Percentiles rank a stretch among this genome's conserved stretches.
phyloP scores from a whole-genome alignment of 2,888 invertebrate genomes.

The Lepidonotus clava region DNA sequence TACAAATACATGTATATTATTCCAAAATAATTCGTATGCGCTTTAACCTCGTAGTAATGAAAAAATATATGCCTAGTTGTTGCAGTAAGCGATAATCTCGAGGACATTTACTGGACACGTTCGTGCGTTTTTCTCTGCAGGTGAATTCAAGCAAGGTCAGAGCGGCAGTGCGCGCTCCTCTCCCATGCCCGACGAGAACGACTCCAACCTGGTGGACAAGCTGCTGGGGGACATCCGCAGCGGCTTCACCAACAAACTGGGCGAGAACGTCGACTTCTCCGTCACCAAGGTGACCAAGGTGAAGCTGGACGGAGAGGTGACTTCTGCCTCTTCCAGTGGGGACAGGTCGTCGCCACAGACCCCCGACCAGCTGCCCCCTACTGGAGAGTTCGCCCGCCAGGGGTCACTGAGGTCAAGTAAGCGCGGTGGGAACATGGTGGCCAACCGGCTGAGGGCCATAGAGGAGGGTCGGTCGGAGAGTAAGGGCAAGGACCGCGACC shows the following conservation, averaged over 20 bases:
- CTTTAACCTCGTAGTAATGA: too few species aligned
- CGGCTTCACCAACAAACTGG: slow-evolving; percentile 73
- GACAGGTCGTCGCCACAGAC: not conserved
- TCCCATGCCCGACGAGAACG: slow-evolving; percentile 58
- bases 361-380: not conserved
- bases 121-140: too few species aligned
- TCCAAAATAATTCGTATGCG: too few species aligned
- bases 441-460: slow-evolving; percentile 55
- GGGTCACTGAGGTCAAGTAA: slow-evolving; percentile 52
- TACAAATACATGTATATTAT: too few species aligned
- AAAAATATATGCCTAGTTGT: too few species aligned
- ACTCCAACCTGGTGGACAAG: slow-evolving; percentile 73
- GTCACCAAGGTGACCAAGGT: slow-evolving; percentile 74
- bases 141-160: slow-evolving; percentile 29
- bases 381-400: slow-evolving; percentile 53
- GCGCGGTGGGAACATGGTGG: slow-evolving; percentile 44
- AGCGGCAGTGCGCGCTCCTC: slow-evolving; percentile 11
- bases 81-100: too few species aligned
- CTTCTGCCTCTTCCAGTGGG: not conserved
- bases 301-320: slow-evolving; percentile 64
- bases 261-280: slow-evolving; percentile 72
- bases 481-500: slow-evolving; percentile 18
- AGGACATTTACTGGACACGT: too few species aligned
- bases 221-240: slow-evolving; percentile 76
- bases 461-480: slow-evolving; percentile 53